A percentile compares a stretch with the other conserved stretches of the same genome.
Conservation (phyloP, 2,888 invertebrate species). For the Campopleginae sp. region DNA sequence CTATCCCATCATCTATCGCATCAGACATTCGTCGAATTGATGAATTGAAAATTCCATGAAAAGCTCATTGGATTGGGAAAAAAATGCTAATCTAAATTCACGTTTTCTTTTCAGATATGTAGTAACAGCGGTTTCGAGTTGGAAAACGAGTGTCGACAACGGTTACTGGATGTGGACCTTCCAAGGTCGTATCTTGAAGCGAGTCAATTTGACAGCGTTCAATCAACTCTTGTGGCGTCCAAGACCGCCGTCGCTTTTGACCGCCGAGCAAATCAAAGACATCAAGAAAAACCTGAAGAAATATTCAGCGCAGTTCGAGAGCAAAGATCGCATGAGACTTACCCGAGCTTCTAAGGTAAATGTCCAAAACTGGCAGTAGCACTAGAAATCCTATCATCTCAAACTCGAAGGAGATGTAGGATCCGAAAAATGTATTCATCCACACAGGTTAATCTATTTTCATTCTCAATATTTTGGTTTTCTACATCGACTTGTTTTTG, state of each 20-base stretch:
- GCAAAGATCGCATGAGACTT: conserved; percentile 96
- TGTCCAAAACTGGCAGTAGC: not conserved
- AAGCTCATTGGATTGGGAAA: too few species aligned
- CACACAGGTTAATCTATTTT: not conserved
- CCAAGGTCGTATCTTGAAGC: conserved; percentile 92
- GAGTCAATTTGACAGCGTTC: conserved; percentile 96
- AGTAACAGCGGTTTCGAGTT: conserved; percentile 96
- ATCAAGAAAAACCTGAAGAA: conserved; percentile 99
- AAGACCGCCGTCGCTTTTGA: conserved; percentile 93
- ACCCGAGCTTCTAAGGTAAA: conserved; percentile 94
- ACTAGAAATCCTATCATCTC: not conserved
- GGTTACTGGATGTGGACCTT: conserved; percentile 99
- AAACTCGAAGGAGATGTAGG: not conserved
- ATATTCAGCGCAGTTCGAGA: conserved; percentile 97
- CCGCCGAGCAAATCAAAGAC: conserved; percentile 95
- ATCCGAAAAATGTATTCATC: not conserved
- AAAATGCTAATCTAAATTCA: not conserved
- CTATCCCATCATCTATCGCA: not conserved
- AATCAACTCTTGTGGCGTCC: conserved; percentile 98
- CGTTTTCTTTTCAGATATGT: conserved; percentile 88
- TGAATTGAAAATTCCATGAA: too few species aligned
- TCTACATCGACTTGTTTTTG: not conserved
- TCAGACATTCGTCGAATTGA: too few species aligned
- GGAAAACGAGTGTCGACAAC: conserved; percentile 96
- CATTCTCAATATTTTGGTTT: not conserved